A percentile compares a stretch with the other conserved stretches of the same genome.
Conservation (phyloP, 2,797 vertebrate species). For the Fundulus diaphanus region DNA sequence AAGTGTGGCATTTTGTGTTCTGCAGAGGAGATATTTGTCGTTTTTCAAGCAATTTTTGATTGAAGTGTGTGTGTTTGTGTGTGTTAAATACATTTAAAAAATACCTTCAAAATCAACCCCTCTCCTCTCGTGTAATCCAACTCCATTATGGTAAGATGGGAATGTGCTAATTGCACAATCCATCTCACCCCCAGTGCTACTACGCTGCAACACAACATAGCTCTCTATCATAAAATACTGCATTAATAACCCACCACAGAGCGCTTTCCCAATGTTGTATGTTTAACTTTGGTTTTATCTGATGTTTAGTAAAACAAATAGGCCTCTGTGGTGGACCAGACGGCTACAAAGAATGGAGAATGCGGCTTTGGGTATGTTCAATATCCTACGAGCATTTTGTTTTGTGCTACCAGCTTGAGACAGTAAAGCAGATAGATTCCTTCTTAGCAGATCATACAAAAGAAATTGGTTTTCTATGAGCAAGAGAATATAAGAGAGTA, state of each 20-base stretch:
- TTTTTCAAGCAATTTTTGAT: too few species aligned
- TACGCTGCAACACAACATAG: conserved; percentile 56
- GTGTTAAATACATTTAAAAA: conserved; percentile 1
- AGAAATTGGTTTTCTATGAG: neutral
- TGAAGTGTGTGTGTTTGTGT: too few species aligned
- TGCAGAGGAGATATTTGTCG: neutral
- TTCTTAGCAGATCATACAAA: too few species aligned
- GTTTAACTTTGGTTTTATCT: neutral
- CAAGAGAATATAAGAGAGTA: neutral
- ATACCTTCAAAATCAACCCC: neutral
- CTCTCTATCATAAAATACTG: conserved; percentile 15
- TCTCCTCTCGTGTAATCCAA: conserved; percentile 19
- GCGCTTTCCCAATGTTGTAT: neutral
- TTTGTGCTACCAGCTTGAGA: neutral
- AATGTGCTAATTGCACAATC: conserved; percentile 66
- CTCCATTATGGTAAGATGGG: conserved; percentile 61
- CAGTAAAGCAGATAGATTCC: neutral
- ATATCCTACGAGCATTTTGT: too few species aligned
- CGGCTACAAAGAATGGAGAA: neutral
- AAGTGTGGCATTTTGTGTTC: neutral
- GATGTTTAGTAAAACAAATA: neutral
- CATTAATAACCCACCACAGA: neutral
- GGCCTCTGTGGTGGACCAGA: neutral
- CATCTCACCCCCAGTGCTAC: conserved; percentile 22
- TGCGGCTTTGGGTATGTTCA: neutral